Conservation (phyloP, 2,797 vertebrate genomes). For the Kryptolebias ocellatus region DNA sequence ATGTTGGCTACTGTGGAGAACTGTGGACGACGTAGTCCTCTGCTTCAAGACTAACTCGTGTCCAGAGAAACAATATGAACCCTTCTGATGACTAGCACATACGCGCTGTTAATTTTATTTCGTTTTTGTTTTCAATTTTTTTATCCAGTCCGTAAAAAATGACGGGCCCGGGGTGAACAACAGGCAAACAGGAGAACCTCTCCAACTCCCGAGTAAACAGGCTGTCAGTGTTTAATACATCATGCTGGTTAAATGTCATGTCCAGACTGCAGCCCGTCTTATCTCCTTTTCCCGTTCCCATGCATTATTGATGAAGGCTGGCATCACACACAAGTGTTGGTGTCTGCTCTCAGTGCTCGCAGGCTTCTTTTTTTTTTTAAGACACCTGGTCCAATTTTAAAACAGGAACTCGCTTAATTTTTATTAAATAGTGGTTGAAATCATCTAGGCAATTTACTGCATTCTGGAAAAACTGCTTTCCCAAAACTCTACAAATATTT, state of each 20-base stretch:
- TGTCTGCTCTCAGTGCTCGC: slow-evolving; percentile 46
- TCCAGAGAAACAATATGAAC: neutral
- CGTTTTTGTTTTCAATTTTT: neutral
- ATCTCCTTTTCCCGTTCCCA: slow-evolving; percentile 77
- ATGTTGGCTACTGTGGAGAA: slow-evolving; percentile 16
- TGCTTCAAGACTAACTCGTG: slow-evolving; percentile 8
- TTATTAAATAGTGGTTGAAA: neutral
- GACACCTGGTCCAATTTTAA: slow-evolving; percentile 9
- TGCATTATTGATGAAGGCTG: slow-evolving; percentile 80
- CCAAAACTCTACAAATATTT: too few species aligned
- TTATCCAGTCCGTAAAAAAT: neutral
- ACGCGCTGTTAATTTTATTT: neutral
- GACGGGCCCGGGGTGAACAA: slow-evolving; percentile 18
- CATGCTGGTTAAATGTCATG: slow-evolving; percentile 76
- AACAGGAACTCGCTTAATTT: neutral
- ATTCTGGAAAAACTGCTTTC: too few species aligned
- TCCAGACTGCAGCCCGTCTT: slow-evolving; percentile 73
- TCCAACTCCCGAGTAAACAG: slow-evolving; percentile 32
- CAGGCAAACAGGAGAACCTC: slow-evolving; percentile 15
- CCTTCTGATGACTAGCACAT: neutral
- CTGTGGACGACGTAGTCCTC: slow-evolving; percentile 6
- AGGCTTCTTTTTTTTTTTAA: slow-evolving; percentile 26
- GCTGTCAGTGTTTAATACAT: slow-evolving; percentile 57
- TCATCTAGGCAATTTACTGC: neutral
- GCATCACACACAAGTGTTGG: slow-evolving; percentile 55